Percentiles rank a stretch among this genome's conserved stretches.
These are phyloP conservation scores for Glyphotaelius pellucidus DNA, from an alignment of 2,888 invertebrate species.

Conservation along the genomic window DNA sequence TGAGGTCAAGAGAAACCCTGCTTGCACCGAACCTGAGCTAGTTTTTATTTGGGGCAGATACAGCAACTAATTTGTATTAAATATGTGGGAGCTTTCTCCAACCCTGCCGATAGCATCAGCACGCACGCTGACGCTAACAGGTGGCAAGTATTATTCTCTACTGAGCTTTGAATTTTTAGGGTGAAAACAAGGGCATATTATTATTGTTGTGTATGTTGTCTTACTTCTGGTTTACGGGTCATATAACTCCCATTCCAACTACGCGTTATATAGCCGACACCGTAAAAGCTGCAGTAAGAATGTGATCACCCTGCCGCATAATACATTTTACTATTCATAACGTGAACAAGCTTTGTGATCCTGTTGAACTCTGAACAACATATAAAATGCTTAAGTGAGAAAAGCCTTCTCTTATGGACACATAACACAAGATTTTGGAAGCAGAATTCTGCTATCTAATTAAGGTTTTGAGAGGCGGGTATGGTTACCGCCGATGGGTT, in stretches of 20 bases:
- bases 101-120: too few species aligned
- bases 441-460: too few species aligned
- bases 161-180: not conserved
- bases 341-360: not conserved
- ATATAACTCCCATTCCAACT: slow-evolving; percentile 50
- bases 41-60: too few species aligned
- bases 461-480: too few species aligned
- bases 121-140: too few species aligned
- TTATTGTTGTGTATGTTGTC: not conserved
- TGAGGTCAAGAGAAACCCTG: too few species aligned
- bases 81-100: too few species aligned
- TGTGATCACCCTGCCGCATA: slow-evolving; percentile 20
- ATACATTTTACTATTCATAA: slow-evolving; percentile 13
- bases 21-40: too few species aligned
- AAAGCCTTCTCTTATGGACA: not conserved
- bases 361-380: not conserved
- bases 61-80: too few species aligned
- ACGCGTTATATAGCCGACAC: slow-evolving; percentile 25
- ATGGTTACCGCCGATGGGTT: too few species aligned
- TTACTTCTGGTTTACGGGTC: slow-evolving; percentile 46
- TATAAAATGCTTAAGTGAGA: not conserved
- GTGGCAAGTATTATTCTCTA: not conserved
- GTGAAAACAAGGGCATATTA: not conserved
- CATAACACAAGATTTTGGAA: not conserved
- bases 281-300: slow-evolving; percentile 34